Conservation (phyloP, 2,113 vertebrate species). For the Rhadina sibilatrix region DNA sequence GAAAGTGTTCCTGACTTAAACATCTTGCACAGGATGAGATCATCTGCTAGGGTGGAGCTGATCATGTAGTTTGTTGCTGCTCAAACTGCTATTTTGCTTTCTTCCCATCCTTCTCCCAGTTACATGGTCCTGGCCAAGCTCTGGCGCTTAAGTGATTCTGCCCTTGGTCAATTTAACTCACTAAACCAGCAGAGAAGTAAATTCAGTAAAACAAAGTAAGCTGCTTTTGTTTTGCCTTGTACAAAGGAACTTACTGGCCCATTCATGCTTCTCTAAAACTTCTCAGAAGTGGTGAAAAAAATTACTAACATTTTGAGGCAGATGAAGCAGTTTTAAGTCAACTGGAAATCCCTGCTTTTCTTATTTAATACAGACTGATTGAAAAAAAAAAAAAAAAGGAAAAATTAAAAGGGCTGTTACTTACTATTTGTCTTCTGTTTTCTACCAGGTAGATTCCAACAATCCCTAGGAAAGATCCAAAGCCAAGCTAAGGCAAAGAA, state of each 20-base stretch:
- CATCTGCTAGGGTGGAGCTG: not conserved
- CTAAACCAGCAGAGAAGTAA: not conserved
- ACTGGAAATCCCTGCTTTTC: not conserved
- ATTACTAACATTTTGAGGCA: not conserved
- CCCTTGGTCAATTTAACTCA: not conserved
- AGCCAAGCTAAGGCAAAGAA: slow-evolving; percentile 84
- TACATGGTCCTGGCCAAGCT: not conserved
- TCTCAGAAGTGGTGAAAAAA: not conserved
- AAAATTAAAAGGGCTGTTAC: slow-evolving; percentile 12
- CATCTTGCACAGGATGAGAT: not conserved
- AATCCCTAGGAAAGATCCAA: slow-evolving; percentile 90
- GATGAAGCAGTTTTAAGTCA: not conserved
- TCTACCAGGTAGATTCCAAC: slow-evolving; percentile 90
- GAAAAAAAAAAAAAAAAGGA: accelerated
- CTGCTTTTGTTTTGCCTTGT: not conserved
- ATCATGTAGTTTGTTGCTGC: not conserved
- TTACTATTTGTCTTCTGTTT: slow-evolving; percentile 93
- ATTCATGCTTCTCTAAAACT: not conserved
- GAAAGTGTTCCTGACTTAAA: not conserved
- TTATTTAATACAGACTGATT: not conserved
- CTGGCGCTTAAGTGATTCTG: not conserved
- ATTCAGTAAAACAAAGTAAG: not conserved
- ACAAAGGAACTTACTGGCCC: not conserved
- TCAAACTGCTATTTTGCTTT: not conserved
- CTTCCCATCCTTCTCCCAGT: not conserved